Percentiles rank a stretch among this genome's conserved stretches.
phyloP scores from a whole-genome alignment of 2,797 vertebrate genomes.

The Gymnoscopelus braueri region DNA sequence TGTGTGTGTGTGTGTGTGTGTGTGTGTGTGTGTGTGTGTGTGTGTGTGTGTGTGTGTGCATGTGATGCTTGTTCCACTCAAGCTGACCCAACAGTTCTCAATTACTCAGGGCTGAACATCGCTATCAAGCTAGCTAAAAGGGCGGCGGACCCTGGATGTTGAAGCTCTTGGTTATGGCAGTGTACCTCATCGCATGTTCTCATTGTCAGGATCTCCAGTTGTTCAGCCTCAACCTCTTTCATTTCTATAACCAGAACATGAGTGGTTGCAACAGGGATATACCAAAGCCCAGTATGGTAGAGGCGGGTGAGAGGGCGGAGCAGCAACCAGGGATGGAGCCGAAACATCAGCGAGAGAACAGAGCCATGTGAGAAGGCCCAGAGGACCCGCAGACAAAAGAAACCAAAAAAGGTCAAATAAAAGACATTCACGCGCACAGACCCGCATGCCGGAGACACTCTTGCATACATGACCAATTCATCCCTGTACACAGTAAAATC shows the following conservation, averaged over 20 bases:
- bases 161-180: slow-evolving; percentile 72
- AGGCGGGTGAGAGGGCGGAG: slow-evolving; percentile 76
- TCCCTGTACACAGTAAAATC: too few species aligned
- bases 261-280: slow-evolving; percentile 64
- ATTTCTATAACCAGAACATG: slow-evolving; percentile 69
- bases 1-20: too few species aligned
- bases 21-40: too few species aligned
- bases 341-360: slow-evolving; percentile 69
- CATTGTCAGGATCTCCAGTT: slow-evolving; percentile 74
- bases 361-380: slow-evolving; percentile 53
- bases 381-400: slow-evolving; percentile 17
- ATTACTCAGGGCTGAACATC: slow-evolving; percentile 69
- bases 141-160: slow-evolving; percentile 66
- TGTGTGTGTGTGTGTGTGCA: slow-evolving; percentile 13
- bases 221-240: slow-evolving; percentile 67
- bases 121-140: slow-evolving; percentile 55
- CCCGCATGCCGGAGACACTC: slow-evolving; percentile 10
- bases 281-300: slow-evolving; percentile 68
- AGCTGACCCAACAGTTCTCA: slow-evolving; percentile 74
- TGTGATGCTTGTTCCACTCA: slow-evolving; percentile 58
- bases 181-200: slow-evolving; percentile 79
- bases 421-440: slow-evolving; percentile 17
- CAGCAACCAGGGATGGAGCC: slow-evolving; percentile 84
- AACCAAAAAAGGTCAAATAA: slow-evolving; percentile 12
- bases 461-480: background rate